Percentiles rank a stretch among this genome's conserved stretches.
phyloP scores from a whole-genome alignment of 2,113 vertebrate species.

The Axis porcinus region DNA sequence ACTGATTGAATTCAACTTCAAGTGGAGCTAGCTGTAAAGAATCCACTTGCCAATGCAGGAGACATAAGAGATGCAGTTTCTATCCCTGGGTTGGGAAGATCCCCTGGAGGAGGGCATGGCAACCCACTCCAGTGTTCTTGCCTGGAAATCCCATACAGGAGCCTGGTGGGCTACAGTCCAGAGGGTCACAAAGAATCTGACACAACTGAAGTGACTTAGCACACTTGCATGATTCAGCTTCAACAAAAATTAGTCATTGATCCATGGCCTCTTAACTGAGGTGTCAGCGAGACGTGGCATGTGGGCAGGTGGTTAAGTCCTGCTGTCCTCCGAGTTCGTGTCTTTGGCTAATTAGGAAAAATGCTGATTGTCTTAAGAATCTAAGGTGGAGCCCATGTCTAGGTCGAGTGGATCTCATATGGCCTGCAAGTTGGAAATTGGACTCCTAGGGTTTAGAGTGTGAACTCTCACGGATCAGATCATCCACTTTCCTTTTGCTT shows the following conservation, averaged over 20 bases:
- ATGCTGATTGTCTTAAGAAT: neutral
- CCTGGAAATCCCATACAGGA: neutral
- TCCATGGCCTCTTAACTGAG: neutral
- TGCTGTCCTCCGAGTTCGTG: neutral
- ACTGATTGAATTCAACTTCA: neutral
- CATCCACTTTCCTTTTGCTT: neutral
- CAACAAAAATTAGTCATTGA: neutral
- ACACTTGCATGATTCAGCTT: neutral
- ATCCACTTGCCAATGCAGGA: neutral
- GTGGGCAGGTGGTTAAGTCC: neutral
- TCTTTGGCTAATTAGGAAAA: neutral
- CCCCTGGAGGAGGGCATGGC: neutral
- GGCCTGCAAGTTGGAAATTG: neutral
- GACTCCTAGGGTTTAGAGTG: neutral
- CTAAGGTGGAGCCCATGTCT: neutral
- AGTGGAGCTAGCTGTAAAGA: neutral
- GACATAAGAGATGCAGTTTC: neutral
- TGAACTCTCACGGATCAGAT: neutral
- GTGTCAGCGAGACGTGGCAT: rapidly evolving
- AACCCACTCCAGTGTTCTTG: neutral
- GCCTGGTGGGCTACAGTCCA: neutral
- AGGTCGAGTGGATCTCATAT: neutral
- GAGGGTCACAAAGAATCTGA: neutral
- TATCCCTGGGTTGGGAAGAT: neutral
- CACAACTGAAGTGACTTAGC: neutral